Conservation (phyloP, 2,888 invertebrate species). For the Cryptocheilus praepositus region DNA sequence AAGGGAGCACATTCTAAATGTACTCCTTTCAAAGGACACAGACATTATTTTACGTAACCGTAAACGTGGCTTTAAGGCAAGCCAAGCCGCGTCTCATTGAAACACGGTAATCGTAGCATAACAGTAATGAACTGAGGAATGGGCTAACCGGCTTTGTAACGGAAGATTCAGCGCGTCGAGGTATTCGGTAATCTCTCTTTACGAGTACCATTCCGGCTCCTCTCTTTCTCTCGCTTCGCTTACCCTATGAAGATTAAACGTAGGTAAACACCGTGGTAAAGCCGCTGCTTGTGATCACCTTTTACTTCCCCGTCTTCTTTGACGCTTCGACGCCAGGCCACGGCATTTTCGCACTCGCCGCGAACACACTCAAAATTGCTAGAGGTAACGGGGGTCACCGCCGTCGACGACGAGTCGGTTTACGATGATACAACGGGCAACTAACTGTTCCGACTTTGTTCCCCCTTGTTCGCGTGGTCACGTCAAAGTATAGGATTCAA, state of each 20-base stretch:
- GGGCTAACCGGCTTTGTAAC: constrained; percentile 50
- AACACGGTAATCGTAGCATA: constrained; percentile 23
- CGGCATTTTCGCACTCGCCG: constrained; percentile 5
- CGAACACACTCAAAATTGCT: constrained; percentile 2
- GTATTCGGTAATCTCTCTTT: constrained; percentile 33
- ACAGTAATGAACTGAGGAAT: constrained; percentile 37
- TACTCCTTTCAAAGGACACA: constrained; percentile 9
- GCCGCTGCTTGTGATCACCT: background rate
- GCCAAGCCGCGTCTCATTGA: constrained; percentile 17
- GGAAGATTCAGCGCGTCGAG: constrained; percentile 38
- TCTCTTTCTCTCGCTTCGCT: background rate
- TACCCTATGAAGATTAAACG: constrained; percentile 26
- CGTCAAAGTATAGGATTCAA: constrained; percentile 25
- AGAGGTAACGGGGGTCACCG: constrained; percentile 25
- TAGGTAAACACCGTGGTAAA: background rate
- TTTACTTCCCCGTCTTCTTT: background rate
- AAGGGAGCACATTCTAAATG: background rate
- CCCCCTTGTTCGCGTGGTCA: constrained; percentile 31
- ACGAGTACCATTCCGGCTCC: constrained; percentile 8
- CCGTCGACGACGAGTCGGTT: background rate
- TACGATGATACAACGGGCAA: too few species aligned
- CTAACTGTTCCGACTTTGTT: constrained; percentile 20
- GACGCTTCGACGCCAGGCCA: constrained; percentile 2
- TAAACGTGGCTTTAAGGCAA: constrained; percentile 6
- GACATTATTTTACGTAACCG: constrained; percentile 31